These are phyloP conservation scores for Polypedilum vanderplanki DNA, from an alignment of 1,140 invertebrate species.

Conservation along the genomic window DNA sequence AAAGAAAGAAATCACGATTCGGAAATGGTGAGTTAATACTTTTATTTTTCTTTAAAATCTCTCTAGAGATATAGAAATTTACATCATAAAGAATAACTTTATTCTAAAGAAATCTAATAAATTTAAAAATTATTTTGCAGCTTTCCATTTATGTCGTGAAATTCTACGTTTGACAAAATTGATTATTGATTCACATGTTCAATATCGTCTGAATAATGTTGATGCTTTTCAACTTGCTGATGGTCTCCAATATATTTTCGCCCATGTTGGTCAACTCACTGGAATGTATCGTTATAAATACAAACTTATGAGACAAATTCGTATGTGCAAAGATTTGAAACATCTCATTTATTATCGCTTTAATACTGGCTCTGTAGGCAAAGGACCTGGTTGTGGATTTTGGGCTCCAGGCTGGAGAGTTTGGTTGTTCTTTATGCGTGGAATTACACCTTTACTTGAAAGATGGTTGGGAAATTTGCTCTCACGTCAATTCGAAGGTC, in stretches of 20 bases:
- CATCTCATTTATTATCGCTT: constrained; percentile 99
- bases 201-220: constrained; percentile 98
- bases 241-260: constrained; percentile 99
- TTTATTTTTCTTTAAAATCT: too few species aligned
- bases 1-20: constrained; percentile 98
- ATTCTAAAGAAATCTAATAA: constrained; percentile 14
- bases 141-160: constrained; percentile 98
- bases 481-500: constrained; percentile 96
- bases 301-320: constrained; percentile 98
- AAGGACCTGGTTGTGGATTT: constrained; percentile 98
- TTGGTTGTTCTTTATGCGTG: constrained; percentile 99
- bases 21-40: constrained; percentile 73
- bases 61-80: too few species aligned
- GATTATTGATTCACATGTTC: constrained; percentile 98
- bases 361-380: constrained; percentile 97
- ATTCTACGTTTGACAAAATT: constrained; percentile 95
- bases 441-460: constrained; percentile 95
- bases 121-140: constrained; percentile 46
- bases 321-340: constrained; percentile 99
- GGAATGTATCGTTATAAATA: constrained; percentile 99
- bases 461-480: constrained; percentile 97
- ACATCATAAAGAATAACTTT: too few species aligned
- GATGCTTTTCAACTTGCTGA: constrained; percentile 98
- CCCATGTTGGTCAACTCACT: constrained; percentile 97
- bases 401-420: constrained; percentile 99